Evolutionary conservation across 2,888 invertebrate species (phyloP), one percentile per base, ranked within the genome.

Genomic region (Empis stercorea): DNA sequence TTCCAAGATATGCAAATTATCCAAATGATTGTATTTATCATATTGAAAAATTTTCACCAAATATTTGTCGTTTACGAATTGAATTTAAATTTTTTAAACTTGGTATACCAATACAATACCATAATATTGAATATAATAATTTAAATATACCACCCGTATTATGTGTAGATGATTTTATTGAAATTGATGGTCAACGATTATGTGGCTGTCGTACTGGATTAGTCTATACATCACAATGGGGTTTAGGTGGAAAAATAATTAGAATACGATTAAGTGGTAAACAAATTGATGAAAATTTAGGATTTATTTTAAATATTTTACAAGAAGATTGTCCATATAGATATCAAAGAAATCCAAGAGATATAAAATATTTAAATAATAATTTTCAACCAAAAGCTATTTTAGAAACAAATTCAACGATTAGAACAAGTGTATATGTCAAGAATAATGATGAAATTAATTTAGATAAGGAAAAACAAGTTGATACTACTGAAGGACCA

Each of bases 81-180:
- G 66, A 71, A 43, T 73, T 78, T 46, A 68, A 71, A 46, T 79
- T 71, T 56, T 78, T 78, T 51, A 72, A 71, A 54, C 61, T 75
- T 32, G 78, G 76, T 0, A 36, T 30, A 30, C 38, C 13, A 36
- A 48, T 20, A 27, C 43, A 42, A 40, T 40, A 37, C 27, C 47
- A 6, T 48, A 49, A 30, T 39, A 49, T 32, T 57, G 59, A 42
- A 46, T 23, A 27, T 27, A 13, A 2, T 27, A 23, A 23, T 11
- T 4, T 17, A 1, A 14, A 20, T 14, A 27, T 27, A 52, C 40
- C 10, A 39, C 51, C 1, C 42, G 16, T 30, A 49, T 57, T 57
- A 45, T 79, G 78, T 51, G 56, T 56, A 0, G 65, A 71, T 13
- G 76, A 76, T 9, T 74, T 69, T 54, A 52, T 79, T 3, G 73